phyloP scores from a whole-genome alignment of 2,888 invertebrate genomes.

The Noctua janthina region DNA sequence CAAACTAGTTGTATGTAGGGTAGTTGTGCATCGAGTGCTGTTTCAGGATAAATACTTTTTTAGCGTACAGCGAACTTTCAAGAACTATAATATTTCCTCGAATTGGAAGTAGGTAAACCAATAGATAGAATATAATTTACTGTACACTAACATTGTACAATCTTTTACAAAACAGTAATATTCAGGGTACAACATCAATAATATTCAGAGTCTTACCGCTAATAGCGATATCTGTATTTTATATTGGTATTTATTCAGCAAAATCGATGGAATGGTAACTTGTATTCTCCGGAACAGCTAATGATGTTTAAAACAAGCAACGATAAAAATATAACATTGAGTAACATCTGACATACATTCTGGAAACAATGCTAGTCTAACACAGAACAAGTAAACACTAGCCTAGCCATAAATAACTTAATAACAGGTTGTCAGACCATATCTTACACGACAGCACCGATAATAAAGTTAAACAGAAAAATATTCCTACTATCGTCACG shows the following conservation, averaged over 20 bases:
- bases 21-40: background rate
- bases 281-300: background rate
- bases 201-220: background rate
- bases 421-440: slow-evolving; percentile 22
- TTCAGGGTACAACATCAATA: background rate
- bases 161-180: background rate
- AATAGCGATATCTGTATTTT: background rate
- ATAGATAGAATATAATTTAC: background rate
- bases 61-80: no score
- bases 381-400: background rate
- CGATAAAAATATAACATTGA: background rate
- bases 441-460: slow-evolving; percentile 1
- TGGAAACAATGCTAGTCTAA: background rate
- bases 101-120: background rate
- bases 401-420: background rate
- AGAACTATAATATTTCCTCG: background rate
- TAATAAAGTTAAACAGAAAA: slow-evolving; percentile 35
- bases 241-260: background rate
- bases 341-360: background rate
- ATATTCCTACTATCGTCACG: slow-evolving; percentile 49
- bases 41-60: background rate
- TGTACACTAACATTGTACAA: background rate
- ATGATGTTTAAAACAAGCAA: background rate
- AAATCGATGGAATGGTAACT: background rate
- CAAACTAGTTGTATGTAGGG: slow-evolving; percentile 3